Percentiles rank a stretch among this genome's conserved stretches.
These are phyloP conservation scores for Hemichromis elongatus DNA, from an alignment of 2,113 vertebrate species.

Conservation along the genomic window DNA sequence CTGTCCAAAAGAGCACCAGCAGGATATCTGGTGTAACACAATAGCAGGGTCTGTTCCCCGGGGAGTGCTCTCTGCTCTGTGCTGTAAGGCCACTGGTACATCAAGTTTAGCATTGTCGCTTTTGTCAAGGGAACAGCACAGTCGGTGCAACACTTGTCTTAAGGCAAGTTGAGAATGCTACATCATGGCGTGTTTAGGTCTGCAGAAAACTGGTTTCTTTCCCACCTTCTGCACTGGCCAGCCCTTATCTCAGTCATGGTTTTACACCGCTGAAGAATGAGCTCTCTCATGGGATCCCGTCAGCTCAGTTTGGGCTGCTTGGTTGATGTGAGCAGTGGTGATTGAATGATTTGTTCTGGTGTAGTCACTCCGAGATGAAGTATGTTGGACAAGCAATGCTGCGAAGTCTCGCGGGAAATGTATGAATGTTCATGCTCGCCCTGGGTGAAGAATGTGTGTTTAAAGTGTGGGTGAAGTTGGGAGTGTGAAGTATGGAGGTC, in stretches of 20 bases:
- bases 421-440: slow-evolving; percentile 18
- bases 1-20: slow-evolving; percentile 55
- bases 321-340: slow-evolving; percentile 21
- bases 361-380: slow-evolving; percentile 9
- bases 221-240: slow-evolving; percentile 11
- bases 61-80: slow-evolving; percentile 17
- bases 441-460: slow-evolving; percentile 41
- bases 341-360: slow-evolving; percentile 53
- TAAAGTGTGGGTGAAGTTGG: slow-evolving; percentile 19
- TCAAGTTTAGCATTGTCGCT: slow-evolving; percentile 16
- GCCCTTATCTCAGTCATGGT: slow-evolving; percentile 51
- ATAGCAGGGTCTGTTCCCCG: slow-evolving; percentile 51
- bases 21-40: slow-evolving; percentile 73
- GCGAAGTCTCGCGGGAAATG: slow-evolving; percentile 6
- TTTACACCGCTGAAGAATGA: slow-evolving; percentile 39
- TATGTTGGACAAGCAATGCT: slow-evolving; percentile 28
- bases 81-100: slow-evolving; percentile 18
- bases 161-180: background rate
- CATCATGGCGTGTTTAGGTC: slow-evolving; percentile 4
- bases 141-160: background rate
- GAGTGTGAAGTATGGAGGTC: slow-evolving; percentile 52
- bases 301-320: slow-evolving; percentile 16
- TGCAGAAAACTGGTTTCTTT: slow-evolving; percentile 24
- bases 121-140: background rate
- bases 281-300: slow-evolving; percentile 36